Base-by-base conservation (phyloP, 2,797 vertebrate species). In the Sylvilagus floridanus region DNA sequence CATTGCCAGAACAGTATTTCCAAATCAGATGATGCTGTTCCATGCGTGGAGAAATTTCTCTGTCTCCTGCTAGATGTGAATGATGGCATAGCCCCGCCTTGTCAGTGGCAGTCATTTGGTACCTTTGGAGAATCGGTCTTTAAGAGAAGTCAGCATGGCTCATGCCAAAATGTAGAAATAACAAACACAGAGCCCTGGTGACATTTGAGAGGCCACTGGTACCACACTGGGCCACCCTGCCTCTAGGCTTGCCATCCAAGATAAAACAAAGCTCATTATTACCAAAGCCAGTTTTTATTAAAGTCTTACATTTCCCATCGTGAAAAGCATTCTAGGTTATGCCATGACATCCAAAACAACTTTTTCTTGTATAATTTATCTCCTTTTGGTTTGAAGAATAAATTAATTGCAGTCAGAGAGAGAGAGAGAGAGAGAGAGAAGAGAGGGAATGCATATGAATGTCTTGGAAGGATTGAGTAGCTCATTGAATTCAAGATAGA, bases 341-440 rank as follows among this genome's bases (percentile, higher is more conserved):
- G 19, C 2, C 3, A 0, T 63, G 57, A 32, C 62, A 87, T 73
- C 60, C n/a, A 7, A 76, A 90, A 81, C 14, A 32, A 2, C 17
- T 30, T 93, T 88, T 84, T 57, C 16, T 16, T 37, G 30, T 93
- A 12, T 65, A 73, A 76, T 35, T 42, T 60, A 24, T 4, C 12
- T 90, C 86, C 28, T 68, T 32, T 84, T 75, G 54, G 37, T 84
- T 91, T 60, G 47, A 54, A 82, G 42, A 88, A 26, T 60, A 83
- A 87, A 57, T 28, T 42, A 71, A 1, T 50, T 47, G 32, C 12
- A 79, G 63, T 32, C 52, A 79, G 63, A 17, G n/a, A 26, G 28
- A 72, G 32, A 7, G 6, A 16, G 14, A 4, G 2, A 12, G 2
- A 30, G 68, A 28, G 13, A 42, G 14, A 12, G 24, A 52, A n/a